Evolutionary conservation across 2,113 vertebrate genomes (phyloP), one percentile per base, ranked within the genome.

Genomic region (Redunca redunca): DNA sequence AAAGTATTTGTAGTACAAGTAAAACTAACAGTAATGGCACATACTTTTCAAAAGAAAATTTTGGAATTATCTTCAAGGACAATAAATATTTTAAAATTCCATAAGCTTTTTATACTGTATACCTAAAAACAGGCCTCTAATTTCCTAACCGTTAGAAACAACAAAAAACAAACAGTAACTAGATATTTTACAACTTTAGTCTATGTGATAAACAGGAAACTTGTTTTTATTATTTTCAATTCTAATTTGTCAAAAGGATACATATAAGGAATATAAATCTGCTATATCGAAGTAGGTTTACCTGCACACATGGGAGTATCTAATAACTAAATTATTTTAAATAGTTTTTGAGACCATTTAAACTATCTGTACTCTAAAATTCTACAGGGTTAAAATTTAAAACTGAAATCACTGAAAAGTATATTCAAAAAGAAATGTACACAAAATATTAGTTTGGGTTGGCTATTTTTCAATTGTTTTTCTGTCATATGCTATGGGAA

Each of bases 391-490:
- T 86, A 92, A 88, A 95, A 90, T 88, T 96, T 64, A 67, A 96
- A 90, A 90, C 36, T 57, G 21, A 95, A 94, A 78, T 90, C 53
- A 77, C 5, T 57, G 26, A 92, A 82, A 97, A 80, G 40, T 43
- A 57, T 82, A 93, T 33, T 78, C 16, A 67, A 88, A 95, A 97
- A 84, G 28, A 83, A 93, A 97, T 84, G 50, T 33, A 94, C 5
- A 82, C 7, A 92, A 93, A 88, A 67, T 67, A 62, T 3, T 30
- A 91, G n/a, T 50, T 77, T 88, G 43, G 21, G 23, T 12, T 92
- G 43, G 55, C 40, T 50, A 88, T 25, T 89, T 88, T 82, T 81
- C 36, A 93, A 11, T 14, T 80, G 15, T 84, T 83, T n/a, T 40
- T 92, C 23, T 62, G 7, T 95, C 74, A 95, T 6, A 7, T 90